Evolutionary conservation across 2,888 invertebrate species (phyloP).

Genomic region (Lasioglossum leucozonium): DNA sequence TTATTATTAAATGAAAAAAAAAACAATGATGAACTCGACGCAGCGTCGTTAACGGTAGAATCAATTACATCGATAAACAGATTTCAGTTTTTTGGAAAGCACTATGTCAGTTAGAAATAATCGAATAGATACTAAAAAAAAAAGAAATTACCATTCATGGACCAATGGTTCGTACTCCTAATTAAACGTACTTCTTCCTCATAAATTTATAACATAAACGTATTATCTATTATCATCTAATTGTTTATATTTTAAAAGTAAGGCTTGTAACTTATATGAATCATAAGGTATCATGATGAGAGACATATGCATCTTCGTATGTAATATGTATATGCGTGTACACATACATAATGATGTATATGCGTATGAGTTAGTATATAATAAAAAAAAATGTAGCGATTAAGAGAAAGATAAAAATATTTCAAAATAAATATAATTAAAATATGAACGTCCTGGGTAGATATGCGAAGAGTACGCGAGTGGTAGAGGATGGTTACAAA

Average conservation of each 20-base stretch:
- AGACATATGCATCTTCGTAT: slow-evolving; percentile 45
- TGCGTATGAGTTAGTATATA: slow-evolving; percentile 63
- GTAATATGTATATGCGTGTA: slow-evolving; percentile 59
- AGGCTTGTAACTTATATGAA: slow-evolving; percentile 73
- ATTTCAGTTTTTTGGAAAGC: slow-evolving; percentile 55
- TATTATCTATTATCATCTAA: slow-evolving; percentile 72
- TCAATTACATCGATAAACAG: slow-evolving; percentile 51
- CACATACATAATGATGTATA: slow-evolving; percentile 55
- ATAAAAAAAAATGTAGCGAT: slow-evolving; percentile 53
- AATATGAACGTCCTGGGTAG: slow-evolving; percentile 78
- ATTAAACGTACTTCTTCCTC: slow-evolving; percentile 69
- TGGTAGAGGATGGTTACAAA: slow-evolving; percentile 52
- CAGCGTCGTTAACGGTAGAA: slow-evolving; percentile 56
- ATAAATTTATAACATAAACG: slow-evolving; percentile 66
- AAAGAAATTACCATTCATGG: slow-evolving; percentile 65
- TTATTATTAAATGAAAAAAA: slow-evolving; percentile 44
- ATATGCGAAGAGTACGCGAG: slow-evolving; percentile 63
- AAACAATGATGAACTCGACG: slow-evolving; percentile 23
- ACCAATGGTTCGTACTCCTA: slow-evolving; percentile 70
- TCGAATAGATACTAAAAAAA: slow-evolving; percentile 45
- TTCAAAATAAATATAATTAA: slow-evolving; percentile 81
- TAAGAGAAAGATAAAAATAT: slow-evolving; percentile 76
- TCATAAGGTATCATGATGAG: slow-evolving; percentile 58
- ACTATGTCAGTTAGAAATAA: slow-evolving; percentile 54
- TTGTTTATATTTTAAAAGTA: slow-evolving; percentile 71